Evolutionary conservation across 2,797 vertebrate genomes (phyloP), one percentile per base, ranked within the genome.

Genomic region (Muscicapa striata): DNA sequence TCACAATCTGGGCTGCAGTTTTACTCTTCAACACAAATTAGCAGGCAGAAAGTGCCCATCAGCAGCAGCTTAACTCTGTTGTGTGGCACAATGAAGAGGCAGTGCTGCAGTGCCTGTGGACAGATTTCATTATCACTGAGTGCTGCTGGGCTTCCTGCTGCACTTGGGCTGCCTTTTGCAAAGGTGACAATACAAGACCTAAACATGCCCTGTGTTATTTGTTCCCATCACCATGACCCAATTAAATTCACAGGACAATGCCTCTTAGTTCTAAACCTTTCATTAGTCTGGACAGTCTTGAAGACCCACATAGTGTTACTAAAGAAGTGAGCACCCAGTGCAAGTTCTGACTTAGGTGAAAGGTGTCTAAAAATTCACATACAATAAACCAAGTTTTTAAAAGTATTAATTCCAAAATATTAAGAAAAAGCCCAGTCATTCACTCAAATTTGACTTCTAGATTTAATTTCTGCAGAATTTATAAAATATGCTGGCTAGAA

Each of bases 1-100:
- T 94, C 87, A 62, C 90, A 68, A 51, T 59, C 57, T 66, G 70
- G 82, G 63, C 66, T 76, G 46, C n/a, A 74, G 91, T 91, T 93
- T 85, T 21, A 59, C 59, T 68, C 36, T 46, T 85, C 77, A 77
- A 5, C 83, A 79, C 62, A 89, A 90, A 92, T 94, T 89, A 94
- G 67, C 62, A 58, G 86, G 41, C 66, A 78, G 67, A 9, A 78
- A 70, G 48, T 67, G 34, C 48, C 84, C 67, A 11, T 63, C 87
- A 81, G 43, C 66, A 85, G 64, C 74, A 90, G 57, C 54, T 66
- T 85, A 61, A 85, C 81, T 90, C 21, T 52, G 27, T 57, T 43
- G 55, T 51, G 55, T 54, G 66, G 62, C n/a, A 72, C 68, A 86
- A 74, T 34, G 34, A 48, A 74, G 55, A 46, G 58, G 20, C 30